phyloP scores from a whole-genome alignment of 2,888 invertebrate genomes.

The Nemotelus pantherinus region DNA sequence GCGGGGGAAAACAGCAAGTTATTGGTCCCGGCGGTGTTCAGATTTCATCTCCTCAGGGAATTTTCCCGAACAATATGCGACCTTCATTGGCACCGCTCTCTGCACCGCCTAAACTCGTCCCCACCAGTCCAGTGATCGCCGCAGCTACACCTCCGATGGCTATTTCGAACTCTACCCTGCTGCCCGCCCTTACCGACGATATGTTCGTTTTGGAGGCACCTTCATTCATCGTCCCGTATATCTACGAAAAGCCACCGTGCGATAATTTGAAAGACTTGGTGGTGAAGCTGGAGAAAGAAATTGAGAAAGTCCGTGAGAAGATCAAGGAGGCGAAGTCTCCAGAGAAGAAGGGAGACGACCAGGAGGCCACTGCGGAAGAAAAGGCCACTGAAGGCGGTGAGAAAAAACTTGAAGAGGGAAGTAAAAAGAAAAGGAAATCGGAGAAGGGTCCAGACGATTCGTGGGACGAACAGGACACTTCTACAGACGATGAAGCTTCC shows the following conservation, averaged over 20 bases:
- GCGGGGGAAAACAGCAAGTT: too few relatives aligned
- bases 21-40: not conserved
- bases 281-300: slow-evolving; percentile 70
- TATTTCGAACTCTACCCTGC: slow-evolving; percentile 70
- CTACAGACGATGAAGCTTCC: slow-evolving; percentile 65
- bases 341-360: slow-evolving; percentile 63
- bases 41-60: slow-evolving; percentile 69
- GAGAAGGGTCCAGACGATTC: slow-evolving; percentile 69
- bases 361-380: slow-evolving; percentile 52
- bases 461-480: slow-evolving; percentile 68
- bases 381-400: slow-evolving; percentile 56
- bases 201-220: slow-evolving; percentile 94
- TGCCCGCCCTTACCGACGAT: slow-evolving; percentile 88
- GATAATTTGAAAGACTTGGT: slow-evolving; percentile 81
- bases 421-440: slow-evolving; percentile 57
- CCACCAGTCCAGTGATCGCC: slow-evolving; percentile 56
- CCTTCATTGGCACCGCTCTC: slow-evolving; percentile 68
- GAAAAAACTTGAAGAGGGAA: slow-evolving; percentile 59
- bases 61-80: slow-evolving; percentile 72
- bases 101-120: slow-evolving; percentile 59
- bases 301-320: slow-evolving; percentile 71
- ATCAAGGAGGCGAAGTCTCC: slow-evolving; percentile 67
- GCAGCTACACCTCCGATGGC: slow-evolving; percentile 60
- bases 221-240: slow-evolving; percentile 92
- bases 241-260: slow-evolving; percentile 88